phyloP scores from a whole-genome alignment of 2,888 invertebrate genomes.

The Carpatolechia fugitivella region DNA sequence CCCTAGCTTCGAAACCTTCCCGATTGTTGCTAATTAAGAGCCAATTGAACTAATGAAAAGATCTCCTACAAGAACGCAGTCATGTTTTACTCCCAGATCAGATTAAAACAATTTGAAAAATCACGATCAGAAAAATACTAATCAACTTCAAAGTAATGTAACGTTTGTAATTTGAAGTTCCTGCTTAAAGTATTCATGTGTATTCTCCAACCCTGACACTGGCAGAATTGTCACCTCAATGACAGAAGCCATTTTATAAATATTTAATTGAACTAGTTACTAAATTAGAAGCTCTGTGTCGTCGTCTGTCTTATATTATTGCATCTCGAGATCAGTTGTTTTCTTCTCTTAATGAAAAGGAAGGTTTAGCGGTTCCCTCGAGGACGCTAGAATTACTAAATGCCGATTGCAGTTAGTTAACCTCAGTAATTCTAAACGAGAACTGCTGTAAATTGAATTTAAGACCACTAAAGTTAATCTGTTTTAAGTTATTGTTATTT shows the following conservation, averaged over 20 bases:
- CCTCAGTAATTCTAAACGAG: slow-evolving; percentile 45
- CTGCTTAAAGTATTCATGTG: too few relatives aligned
- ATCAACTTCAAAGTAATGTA: too few relatives aligned
- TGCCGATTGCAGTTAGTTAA: slow-evolving; percentile 44
- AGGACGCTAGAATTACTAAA: slow-evolving; percentile 40
- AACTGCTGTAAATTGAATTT: slow-evolving; percentile 33
- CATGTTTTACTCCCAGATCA: slow-evolving; percentile 35
- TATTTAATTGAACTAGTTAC: too few relatives aligned
- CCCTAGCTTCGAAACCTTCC: slow-evolving; percentile 56
- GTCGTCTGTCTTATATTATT: slow-evolving; percentile 30
- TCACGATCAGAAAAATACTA: background rate
- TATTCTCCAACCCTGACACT: too few relatives aligned
- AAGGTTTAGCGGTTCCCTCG: slow-evolving; percentile 37
- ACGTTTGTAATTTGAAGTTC: too few relatives aligned
- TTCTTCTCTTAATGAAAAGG: slow-evolving; percentile 50
- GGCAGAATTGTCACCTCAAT: too few relatives aligned
- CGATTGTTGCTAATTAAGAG: slow-evolving; percentile 60
- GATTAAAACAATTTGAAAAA: background rate
- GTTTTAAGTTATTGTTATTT: too few relatives aligned
- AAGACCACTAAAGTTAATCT: background rate
- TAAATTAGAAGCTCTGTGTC: too few relatives aligned
- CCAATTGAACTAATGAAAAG: slow-evolving; percentile 52
- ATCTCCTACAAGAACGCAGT: slow-evolving; percentile 46
- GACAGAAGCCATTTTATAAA: too few relatives aligned
- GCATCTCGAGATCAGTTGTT: slow-evolving; percentile 39